These are phyloP conservation scores for Hemistola chrysoprasaria DNA, from an alignment of 2,888 invertebrate species.

Conservation along the genomic window DNA sequence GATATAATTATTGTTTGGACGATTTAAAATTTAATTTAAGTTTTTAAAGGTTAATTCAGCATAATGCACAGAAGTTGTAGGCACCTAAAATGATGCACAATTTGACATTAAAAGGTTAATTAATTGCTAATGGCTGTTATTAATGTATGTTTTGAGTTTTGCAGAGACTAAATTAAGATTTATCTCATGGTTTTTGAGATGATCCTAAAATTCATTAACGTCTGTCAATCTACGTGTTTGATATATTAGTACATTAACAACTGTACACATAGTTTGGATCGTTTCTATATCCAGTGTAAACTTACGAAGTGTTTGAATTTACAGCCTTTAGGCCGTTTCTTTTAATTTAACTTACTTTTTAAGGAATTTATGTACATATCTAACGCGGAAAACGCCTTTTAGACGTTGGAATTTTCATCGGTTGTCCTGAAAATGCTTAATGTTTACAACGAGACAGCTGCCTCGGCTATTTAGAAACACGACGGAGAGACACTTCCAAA, in stretches of 20 bases:
- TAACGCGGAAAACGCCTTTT: conserved; percentile 33
- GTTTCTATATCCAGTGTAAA: conserved; percentile 15
- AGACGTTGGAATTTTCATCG: conserved; percentile 60
- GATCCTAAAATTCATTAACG: conserved; percentile 9
- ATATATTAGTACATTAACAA: conserved; percentile 9
- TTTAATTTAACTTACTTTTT: conserved; percentile 27
- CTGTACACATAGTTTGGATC: conserved; percentile 19
- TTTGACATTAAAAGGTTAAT: too few species aligned
- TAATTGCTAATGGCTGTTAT: too few species aligned
- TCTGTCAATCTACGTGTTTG: conserved; percentile 12
- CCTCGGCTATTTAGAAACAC: conserved; percentile 70
- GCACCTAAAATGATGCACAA: too few species aligned
- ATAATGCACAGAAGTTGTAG: too few species aligned
- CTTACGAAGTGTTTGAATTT: conserved; percentile 21
- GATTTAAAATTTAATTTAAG: too few species aligned
- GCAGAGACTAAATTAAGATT: too few species aligned
- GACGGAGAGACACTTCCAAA: conserved; percentile 64
- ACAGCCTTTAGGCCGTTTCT: conserved; percentile 14
- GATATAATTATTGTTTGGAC: too few species aligned
- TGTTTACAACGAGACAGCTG: conserved; percentile 68
- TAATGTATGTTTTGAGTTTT: too few species aligned
- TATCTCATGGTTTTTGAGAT: neutral
- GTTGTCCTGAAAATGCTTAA: conserved; percentile 59
- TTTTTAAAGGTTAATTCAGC: too few species aligned
- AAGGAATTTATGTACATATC: conserved; percentile 24